These are phyloP conservation scores for Gallinago undulata DNA, from an alignment of 2,113 vertebrate genomes.

Conservation along the genomic window DNA sequence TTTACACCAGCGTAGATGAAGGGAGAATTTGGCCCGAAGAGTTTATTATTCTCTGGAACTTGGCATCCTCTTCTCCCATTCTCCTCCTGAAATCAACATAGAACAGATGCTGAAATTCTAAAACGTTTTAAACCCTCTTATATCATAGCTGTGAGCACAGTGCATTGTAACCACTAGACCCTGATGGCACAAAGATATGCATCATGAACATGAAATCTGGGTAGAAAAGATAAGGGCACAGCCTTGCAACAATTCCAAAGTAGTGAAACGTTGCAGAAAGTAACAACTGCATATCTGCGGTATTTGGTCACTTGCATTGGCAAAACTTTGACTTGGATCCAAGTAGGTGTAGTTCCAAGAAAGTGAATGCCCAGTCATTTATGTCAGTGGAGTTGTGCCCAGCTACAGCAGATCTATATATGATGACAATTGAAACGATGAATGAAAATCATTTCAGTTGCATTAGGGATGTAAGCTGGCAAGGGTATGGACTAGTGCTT, in stretches of 20 bases:
- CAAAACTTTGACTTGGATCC: not conserved
- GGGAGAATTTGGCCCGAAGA: not conserved
- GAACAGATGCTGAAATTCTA: conserved; percentile 30
- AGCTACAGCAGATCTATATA: conserved; percentile 3
- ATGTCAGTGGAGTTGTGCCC: conserved; percentile 3
- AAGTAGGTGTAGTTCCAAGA: conserved; percentile 8
- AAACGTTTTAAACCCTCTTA: not conserved
- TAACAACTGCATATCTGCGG: conserved; percentile 1
- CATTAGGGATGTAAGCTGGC: conserved; percentile 39
- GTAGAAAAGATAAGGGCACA: conserved; percentile 37
- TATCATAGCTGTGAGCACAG: not conserved
- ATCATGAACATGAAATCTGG: conserved; percentile 47
- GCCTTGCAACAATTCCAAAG: not conserved
- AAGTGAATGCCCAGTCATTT: not conserved
- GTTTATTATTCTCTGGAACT: not conserved
- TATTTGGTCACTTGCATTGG: not conserved
- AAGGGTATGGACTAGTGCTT: conserved; percentile 19
- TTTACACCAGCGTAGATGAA: not conserved
- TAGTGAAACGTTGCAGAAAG: not conserved
- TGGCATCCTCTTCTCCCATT: not conserved
- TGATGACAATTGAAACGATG: conserved; percentile 33
- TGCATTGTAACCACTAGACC: conserved; percentile 19
- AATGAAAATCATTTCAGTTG: conserved; percentile 52
- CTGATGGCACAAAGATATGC: conserved; percentile 7
- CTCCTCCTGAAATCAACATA: conserved; percentile 10